A percentile compares a stretch with the other conserved stretches of the same genome.
phyloP scores from a whole-genome alignment of 2,797 vertebrate genomes.

The Acanthurus lineatus region DNA sequence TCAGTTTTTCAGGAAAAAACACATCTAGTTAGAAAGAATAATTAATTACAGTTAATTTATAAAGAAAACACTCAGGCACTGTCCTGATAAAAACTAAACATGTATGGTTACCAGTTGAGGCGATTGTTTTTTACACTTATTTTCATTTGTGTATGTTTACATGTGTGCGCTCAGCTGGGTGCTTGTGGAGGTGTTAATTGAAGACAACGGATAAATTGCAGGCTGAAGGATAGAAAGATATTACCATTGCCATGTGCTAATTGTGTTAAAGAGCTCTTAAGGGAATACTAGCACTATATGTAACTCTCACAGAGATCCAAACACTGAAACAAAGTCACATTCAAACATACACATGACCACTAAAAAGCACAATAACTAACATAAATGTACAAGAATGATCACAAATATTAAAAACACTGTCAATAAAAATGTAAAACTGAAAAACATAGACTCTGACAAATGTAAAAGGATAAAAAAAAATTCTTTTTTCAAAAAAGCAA shows the following conservation, averaged over 20 bases:
- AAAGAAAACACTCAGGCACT: neutral
- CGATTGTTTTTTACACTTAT: neutral
- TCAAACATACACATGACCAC: neutral
- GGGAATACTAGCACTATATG: slow-evolving; percentile 24
- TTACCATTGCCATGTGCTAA: slow-evolving; percentile 55
- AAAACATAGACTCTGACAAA: neutral
- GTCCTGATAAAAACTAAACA: neutral
- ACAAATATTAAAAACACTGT: neutral
- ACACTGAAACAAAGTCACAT: slow-evolving; percentile 1
- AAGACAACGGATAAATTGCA: slow-evolving; percentile 45
- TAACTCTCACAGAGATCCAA: slow-evolving; percentile 5
- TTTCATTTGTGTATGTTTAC: slow-evolving; percentile 15
- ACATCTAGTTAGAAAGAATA: neutral
- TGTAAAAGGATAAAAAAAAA: neutral
- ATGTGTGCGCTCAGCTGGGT: slow-evolving; percentile 34
- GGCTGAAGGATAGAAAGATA: slow-evolving; percentile 35
- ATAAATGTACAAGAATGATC: neutral
- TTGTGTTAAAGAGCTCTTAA: slow-evolving; percentile 55
- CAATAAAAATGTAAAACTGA: neutral
- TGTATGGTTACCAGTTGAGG: neutral
- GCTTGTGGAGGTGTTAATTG: slow-evolving; percentile 71
- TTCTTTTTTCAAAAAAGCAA: too few relatives aligned
- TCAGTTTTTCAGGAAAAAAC: neutral
- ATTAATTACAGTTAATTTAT: neutral
- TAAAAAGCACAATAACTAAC: neutral